These are phyloP conservation scores for Baryphthengus martii DNA, from an alignment of 2,113 vertebrate species.

Conservation along the genomic window DNA sequence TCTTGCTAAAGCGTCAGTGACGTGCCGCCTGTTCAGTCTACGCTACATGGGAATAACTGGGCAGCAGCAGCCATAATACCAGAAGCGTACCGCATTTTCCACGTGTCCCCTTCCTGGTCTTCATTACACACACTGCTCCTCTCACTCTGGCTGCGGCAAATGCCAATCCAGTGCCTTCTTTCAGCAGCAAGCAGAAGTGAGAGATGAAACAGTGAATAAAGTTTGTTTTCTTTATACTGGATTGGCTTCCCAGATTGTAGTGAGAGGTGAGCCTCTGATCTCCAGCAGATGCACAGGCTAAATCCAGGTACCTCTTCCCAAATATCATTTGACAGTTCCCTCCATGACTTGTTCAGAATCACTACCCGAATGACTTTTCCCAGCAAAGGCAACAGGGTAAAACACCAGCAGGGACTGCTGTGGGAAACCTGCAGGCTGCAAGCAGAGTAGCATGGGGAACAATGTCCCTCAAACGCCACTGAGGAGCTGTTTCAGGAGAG, in stretches of 20 bases:
- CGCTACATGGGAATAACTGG: fast-evolving
- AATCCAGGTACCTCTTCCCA: not conserved
- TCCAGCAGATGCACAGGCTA: not conserved
- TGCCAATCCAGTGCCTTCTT: not conserved
- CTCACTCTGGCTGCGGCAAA: not conserved
- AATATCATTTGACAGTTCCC: slow-evolving; percentile 31
- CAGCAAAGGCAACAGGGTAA: slow-evolving; percentile 8
- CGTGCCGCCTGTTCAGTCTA: not conserved
- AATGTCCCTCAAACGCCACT: not conserved
- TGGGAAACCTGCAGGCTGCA: not conserved
- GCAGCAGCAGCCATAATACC: fast-evolving
- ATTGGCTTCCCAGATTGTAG: not conserved
- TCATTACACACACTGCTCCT: not conserved
- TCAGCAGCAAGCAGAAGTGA: not conserved
- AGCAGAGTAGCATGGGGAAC: not conserved
- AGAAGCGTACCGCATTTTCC: not conserved
- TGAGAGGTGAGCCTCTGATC: not conserved
- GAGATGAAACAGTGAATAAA: not conserved
- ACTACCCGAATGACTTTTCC: slow-evolving; percentile 46
- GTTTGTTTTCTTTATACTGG: not conserved
- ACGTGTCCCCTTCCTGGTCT: not conserved
- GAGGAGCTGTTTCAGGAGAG: not conserved
- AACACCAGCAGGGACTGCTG: not conserved
- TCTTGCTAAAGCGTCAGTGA: not conserved
- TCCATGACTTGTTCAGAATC: slow-evolving; percentile 33